Evolutionary conservation across 2,113 vertebrate genomes (phyloP), one percentile per base, ranked within the genome.

Genomic region (Vulpes vulpes): DNA sequence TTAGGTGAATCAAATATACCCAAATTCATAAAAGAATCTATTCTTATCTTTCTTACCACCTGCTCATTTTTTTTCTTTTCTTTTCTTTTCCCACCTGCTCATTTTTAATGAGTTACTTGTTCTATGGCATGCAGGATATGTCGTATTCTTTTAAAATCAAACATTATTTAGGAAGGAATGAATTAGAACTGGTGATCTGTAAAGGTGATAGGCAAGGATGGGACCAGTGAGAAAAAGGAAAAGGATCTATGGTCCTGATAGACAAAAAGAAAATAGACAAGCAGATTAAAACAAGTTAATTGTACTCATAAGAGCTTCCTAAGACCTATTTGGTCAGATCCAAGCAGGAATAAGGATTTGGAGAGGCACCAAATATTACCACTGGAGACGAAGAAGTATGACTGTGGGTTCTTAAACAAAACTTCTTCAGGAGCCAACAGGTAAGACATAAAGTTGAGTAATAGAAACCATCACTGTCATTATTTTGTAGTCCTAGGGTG

Each of bases 61-160:
- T 57, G 27, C 25, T 95, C 76, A 73, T 93, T 79, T 90, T 67
- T 74, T 43, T 43, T 67, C 30, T 73, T 17, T 76, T 82, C 23
- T 90, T 4, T 32, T 79, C 2, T 90, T 90, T 91, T 53, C 30
- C 19, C 17, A 82, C 20, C 43, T 57, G 27, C 25, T 95, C 76
- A 73, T 93, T 79, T 90, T 67, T 74, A 94, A 38, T 73, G 89
- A 86, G 19, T 69, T 69, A 51, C 76, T 84, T 92, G 35, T 91
- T 94, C 20, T 83, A 23, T n/a, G 80, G 64, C 60, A 93, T 82
- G 23, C 1, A 89, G 10, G 2, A 57, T 79, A 71, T 35, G 17
- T 71, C 82, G 25, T 92, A 82, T 83, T 6, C 30, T 94, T 81
- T 95, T 82, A 94, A 67, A 95, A 81, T 67, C 74, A 88, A 93